Evolutionary conservation across 2,113 vertebrate genomes (phyloP).

Genomic region (Stigmatopora argus): DNA sequence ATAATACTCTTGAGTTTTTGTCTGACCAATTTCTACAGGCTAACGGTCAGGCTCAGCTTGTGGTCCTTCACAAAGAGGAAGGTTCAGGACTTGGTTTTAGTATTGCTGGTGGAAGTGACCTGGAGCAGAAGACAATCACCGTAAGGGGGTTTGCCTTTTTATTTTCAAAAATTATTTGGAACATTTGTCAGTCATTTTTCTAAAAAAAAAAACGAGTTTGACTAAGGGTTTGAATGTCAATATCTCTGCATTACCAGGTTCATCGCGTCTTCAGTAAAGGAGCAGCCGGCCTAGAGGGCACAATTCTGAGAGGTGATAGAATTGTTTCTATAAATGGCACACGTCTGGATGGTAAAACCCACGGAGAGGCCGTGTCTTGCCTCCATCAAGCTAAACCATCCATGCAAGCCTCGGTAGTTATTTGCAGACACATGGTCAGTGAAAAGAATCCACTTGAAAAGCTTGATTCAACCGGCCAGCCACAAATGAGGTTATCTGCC

Average conservation of each 20-base stretch:
- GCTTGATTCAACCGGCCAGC: conserved; percentile 50
- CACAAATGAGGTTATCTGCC: conserved; percentile 50
- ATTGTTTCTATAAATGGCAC: conserved; percentile 84
- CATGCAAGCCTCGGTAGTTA: conserved; percentile 74
- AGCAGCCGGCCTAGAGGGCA: conserved; percentile 80
- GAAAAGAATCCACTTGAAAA: conserved; percentile 36
- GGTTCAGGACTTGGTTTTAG: conserved; percentile 91
- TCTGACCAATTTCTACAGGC: conserved; percentile 60
- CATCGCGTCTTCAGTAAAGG: conserved; percentile 90
- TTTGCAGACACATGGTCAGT: conserved; percentile 69
- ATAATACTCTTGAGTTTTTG: neutral
- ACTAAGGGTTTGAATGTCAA: too few species aligned
- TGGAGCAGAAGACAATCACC: conserved; percentile 79
- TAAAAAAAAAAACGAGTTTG: too few species aligned
- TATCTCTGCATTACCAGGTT: conserved; percentile 66
- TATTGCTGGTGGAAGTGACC: conserved; percentile 83
- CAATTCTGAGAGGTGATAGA: conserved; percentile 79
- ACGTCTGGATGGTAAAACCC: conserved; percentile 73
- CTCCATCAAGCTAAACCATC: conserved; percentile 81
- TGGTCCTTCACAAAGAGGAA: conserved; percentile 84
- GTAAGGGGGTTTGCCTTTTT: conserved; percentile 67
- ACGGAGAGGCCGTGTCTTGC: conserved; percentile 78
- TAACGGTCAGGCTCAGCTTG: conserved; percentile 75
- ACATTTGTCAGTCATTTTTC: neutral
- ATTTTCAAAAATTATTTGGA: neutral